phyloP scores from a whole-genome alignment of 2,113 vertebrate species.

The Collichthys lucidus region DNA sequence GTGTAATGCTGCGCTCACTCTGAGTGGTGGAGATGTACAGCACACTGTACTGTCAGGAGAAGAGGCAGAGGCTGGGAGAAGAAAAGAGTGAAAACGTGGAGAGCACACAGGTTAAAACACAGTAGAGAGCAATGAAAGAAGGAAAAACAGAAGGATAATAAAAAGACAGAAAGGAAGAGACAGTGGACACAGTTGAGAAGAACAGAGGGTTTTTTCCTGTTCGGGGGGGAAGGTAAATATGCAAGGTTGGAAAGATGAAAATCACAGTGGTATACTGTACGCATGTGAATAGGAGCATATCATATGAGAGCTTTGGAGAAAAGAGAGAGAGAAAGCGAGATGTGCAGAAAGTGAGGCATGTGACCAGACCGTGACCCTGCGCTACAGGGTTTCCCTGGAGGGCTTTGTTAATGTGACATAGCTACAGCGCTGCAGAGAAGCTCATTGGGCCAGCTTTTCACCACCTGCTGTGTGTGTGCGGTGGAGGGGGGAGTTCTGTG shows the following conservation, averaged over 20 bases:
- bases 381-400: slow-evolving; percentile 76
- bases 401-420: slow-evolving; percentile 78
- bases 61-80: neutral
- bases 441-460: slow-evolving; percentile 69
- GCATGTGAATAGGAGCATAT: slow-evolving; percentile 52
- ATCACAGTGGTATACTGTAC: slow-evolving; percentile 1
- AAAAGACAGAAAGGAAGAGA: neutral
- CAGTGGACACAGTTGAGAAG: neutral
- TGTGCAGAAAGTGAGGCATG: slow-evolving; percentile 70
- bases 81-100: slow-evolving; percentile 1
- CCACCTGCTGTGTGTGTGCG: slow-evolving; percentile 67
- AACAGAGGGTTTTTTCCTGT: slow-evolving; percentile 2
- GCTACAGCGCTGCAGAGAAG: slow-evolving; percentile 63
- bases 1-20: slow-evolving; percentile 55
- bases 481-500: slow-evolving; percentile 5
- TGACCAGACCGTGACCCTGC: slow-evolving; percentile 75
- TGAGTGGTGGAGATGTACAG: slow-evolving; percentile 44
- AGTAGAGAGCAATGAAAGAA: neutral
- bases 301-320: slow-evolving; percentile 47
- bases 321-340: slow-evolving; percentile 44
- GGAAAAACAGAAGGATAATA: neutral
- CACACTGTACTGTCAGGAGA: slow-evolving; percentile 48
- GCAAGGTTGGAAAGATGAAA: slow-evolving; percentile 13
- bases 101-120: slow-evolving; percentile 12
- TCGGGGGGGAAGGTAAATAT: neutral